A percentile compares a stretch with the other conserved stretches of the same genome.
phyloP scores from a whole-genome alignment of 2,888 invertebrate genomes.

The Rhagophthalmus giganteus region DNA sequence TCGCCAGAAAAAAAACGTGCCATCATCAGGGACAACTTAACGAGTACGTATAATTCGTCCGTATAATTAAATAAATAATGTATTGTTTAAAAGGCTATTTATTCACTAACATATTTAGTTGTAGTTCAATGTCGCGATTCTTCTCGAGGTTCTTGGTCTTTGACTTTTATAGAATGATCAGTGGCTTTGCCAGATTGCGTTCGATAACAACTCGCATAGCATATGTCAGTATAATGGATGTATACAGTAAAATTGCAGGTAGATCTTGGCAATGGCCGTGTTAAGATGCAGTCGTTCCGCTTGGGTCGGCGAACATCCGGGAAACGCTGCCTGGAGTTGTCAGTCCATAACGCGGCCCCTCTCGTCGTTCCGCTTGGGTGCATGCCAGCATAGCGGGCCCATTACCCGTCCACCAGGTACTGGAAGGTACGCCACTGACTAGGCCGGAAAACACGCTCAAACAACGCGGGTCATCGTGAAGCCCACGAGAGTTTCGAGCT shows the following conservation, averaged over 20 bases:
- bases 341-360: conserved; percentile 46
- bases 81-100: no score
- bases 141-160: no score
- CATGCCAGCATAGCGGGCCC: conserved; percentile 35
- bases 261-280: conserved; percentile 35
- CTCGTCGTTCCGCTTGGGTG: conserved; percentile 38
- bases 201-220: conserved; percentile 7
- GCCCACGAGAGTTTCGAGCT: conserved; percentile 15
- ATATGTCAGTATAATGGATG: conserved; percentile 18
- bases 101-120: no score
- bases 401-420: conserved; percentile 36
- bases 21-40: no score
- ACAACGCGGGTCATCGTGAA: conserved; percentile 23
- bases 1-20: no score
- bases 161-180: background rate
- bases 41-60: no score
- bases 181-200: conserved; percentile 1
- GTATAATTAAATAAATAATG: no score
- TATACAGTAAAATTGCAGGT: conserved; percentile 26
- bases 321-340: conserved; percentile 46
- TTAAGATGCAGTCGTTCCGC: conserved; percentile 44
- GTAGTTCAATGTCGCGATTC: no score
- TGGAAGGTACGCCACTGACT: conserved; percentile 39
- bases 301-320: conserved; percentile 47
- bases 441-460: conserved; percentile 33